Percentiles rank a stretch among this genome's conserved stretches.
Evolutionary conservation across 2,797 vertebrate species (phyloP).

Genomic region (Clangula hyemalis): DNA sequence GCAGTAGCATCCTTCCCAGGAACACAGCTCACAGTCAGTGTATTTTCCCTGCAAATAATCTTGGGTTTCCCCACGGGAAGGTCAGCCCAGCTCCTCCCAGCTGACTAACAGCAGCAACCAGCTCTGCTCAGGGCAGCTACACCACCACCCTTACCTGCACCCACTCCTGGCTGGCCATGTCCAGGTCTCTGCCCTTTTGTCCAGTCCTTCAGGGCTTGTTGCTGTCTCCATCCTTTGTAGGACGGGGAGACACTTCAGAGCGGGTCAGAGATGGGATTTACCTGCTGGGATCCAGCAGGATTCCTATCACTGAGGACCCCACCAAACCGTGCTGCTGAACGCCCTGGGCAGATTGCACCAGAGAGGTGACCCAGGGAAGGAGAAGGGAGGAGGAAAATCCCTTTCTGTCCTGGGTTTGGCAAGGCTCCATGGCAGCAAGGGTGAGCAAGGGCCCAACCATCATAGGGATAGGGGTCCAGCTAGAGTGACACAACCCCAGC

Average conservation of each 20-base stretch:
- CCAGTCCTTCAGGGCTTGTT: rapidly evolving
- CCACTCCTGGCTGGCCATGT: background rate
- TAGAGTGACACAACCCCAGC: background rate
- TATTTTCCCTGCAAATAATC: background rate
- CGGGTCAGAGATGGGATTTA: background rate
- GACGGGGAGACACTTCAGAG: rapidly evolving
- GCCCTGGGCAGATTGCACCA: background rate
- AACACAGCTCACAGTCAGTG: background rate
- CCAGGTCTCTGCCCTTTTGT: background rate
- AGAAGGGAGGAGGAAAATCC: background rate
- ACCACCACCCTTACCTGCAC: background rate
- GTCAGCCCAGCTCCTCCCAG: background rate
- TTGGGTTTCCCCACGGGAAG: background rate
- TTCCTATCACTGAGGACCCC: background rate
- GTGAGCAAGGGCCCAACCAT: no score
- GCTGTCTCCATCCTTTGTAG: background rate
- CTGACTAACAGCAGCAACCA: background rate
- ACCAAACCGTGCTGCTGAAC: no score
- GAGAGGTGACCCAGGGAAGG: background rate
- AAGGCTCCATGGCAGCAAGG: background rate
- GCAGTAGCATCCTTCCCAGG: background rate
- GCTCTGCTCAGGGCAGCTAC: background rate
- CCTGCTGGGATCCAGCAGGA: background rate
- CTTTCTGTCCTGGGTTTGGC: background rate
- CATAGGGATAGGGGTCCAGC: background rate